Evolutionary conservation across 2,888 invertebrate genomes (phyloP), one percentile per base, ranked within the genome.

Genomic region (Drosophila differens): DNA sequence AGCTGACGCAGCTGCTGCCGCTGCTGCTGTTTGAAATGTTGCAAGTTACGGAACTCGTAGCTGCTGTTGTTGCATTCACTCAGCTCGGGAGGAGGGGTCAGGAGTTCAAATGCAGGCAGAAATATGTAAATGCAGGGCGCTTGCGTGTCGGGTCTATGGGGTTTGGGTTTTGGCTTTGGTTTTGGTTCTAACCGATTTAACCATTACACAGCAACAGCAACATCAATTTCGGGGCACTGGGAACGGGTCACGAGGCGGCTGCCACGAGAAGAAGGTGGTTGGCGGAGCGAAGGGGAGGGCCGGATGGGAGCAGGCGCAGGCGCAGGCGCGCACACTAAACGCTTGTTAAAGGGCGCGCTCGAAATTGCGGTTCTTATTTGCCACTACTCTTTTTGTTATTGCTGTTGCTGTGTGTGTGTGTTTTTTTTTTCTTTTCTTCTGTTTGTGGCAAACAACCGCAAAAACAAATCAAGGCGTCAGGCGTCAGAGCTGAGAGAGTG

Each of bases 301-400:
- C 12, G 25, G 35, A 6, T 16, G 41, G 32, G 54, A 39, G 54
- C 47, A 59, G 58, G 57, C 39, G 60, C 54, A 51, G 44, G 78
- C 72, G 78, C 76, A 63, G 76, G 52, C 58, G 61, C 60, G 60
- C 82, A 85, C 71, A 54, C 84, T 83, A 90, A 90, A 86, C 82
- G 89, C 87, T 85, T 85, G 90, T 85, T 90, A 90, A 85, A 90
- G 89, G 85, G 84, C 84, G 88, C 83, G 86, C 81, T 90, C 76
- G 72, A 83, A 85, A 90, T 85, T 83, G 88, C 67, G 63, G 69
- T 52, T 57, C 52, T 51, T 53, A 54, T 57, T 47, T 69, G 54
- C 25, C 51, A 61, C 14, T 37, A 58, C 22, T 41, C 68, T 16
- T 59, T 47, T 37, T 64, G 52, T 33, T 65, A 72, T 33, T 51